Evolutionary conservation across 2,113 vertebrate species (phyloP).

Genomic region (Heptranchias perlo): DNA sequence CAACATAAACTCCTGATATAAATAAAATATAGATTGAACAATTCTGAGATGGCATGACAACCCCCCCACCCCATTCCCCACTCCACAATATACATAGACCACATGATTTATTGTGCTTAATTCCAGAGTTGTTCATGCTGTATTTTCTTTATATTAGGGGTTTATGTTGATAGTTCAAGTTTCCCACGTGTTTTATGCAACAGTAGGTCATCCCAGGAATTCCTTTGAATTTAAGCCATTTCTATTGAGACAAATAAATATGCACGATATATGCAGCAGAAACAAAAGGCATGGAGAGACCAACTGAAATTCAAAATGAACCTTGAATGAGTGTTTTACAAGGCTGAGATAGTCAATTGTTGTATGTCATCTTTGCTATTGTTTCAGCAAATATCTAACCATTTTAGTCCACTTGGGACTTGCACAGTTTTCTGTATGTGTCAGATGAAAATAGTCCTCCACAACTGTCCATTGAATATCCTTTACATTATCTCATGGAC

Average conservation of each 20-base stretch:
- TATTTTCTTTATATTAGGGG: background rate
- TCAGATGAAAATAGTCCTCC: background rate
- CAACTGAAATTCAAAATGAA: background rate
- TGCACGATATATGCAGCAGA: background rate
- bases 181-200: background rate
- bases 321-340: background rate
- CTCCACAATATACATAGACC: background rate
- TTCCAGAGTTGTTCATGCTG: background rate
- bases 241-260: background rate
- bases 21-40: background rate
- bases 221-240: background rate
- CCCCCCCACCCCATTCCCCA: too few species aligned
- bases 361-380: background rate
- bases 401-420: background rate
- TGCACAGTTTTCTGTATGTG: background rate
- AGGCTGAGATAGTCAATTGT: background rate
- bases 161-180: background rate
- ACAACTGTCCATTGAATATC: background rate
- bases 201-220: background rate
- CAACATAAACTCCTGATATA: background rate
- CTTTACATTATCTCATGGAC: background rate
- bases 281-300: background rate
- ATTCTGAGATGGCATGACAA: background rate
- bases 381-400: background rate
- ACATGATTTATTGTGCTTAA: background rate